These are phyloP conservation scores for Gymnodraco acuticeps DNA, from an alignment of 2,797 vertebrate genomes.

Conservation along the genomic window DNA sequence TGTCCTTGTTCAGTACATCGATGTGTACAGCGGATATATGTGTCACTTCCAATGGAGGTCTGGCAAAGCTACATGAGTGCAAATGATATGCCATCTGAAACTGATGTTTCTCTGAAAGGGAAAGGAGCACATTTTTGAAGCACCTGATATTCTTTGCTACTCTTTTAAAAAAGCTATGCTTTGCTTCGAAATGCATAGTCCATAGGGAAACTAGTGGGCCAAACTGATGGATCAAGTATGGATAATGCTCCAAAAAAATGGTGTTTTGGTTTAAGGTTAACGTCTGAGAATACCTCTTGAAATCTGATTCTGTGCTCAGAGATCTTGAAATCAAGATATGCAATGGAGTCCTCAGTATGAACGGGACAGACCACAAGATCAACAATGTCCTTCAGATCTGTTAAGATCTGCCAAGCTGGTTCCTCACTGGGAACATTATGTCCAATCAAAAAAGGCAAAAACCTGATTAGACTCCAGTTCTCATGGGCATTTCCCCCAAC, in stretches of 20 bases:
- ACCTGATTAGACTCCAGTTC: too few species aligned
- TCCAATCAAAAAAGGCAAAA: too few species aligned
- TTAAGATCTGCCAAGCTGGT: too few species aligned
- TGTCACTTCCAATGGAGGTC: conserved; percentile 34
- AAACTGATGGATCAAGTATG: conserved; percentile 29
- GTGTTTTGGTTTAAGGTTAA: conserved; percentile 26
- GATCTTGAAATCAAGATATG: too few species aligned
- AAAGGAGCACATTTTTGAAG: conserved; percentile 51
- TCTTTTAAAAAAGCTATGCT: conserved; percentile 60
- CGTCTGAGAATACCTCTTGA: conserved; percentile 52
- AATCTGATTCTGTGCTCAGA: too few species aligned
- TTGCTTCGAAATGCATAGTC: conserved; percentile 34
- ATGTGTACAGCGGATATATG: conserved; percentile 42
- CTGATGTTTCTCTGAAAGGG: conserved; percentile 49
- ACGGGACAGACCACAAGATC: too few species aligned
- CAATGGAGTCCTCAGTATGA: too few species aligned
- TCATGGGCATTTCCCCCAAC: too few species aligned
- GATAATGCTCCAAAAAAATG: conserved; percentile 41
- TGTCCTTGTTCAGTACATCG: conserved; percentile 43
- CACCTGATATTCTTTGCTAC: conserved; percentile 34
- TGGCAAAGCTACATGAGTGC: conserved; percentile 12
- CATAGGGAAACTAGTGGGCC: conserved; percentile 37
- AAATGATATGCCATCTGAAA: conserved; percentile 47
- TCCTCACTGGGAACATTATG: too few species aligned
- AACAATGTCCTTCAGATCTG: too few species aligned